These are phyloP conservation scores for Anas acuta DNA, from an alignment of 2,797 vertebrate species.

Conservation along the genomic window DNA sequence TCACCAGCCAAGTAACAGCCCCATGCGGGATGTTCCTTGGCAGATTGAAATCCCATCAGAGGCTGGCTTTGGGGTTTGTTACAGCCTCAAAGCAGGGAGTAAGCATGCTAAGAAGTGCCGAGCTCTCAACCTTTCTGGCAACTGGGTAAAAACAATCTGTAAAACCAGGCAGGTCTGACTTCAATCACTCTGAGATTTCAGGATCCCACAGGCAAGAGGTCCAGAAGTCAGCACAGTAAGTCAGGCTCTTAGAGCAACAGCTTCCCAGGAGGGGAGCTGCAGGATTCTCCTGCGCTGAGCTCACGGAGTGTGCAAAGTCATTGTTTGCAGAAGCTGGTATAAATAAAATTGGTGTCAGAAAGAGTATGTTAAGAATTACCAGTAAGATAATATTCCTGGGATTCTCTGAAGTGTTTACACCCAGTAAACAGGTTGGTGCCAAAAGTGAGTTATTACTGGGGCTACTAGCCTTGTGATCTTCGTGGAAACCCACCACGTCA, in stretches of 20 bases:
- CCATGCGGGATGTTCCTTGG: neutral
- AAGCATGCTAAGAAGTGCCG: neutral
- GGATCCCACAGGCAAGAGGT: neutral
- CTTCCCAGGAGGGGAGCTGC: neutral
- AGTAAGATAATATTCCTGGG: neutral
- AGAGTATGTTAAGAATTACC: neutral
- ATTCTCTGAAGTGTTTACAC: neutral
- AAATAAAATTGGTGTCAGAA: neutral
- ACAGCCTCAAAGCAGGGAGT: neutral
- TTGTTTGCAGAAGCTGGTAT: neutral
- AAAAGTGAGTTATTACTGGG: neutral
- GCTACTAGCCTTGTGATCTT: neutral
- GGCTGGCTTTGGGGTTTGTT: neutral
- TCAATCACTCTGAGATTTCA: fast-evolving
- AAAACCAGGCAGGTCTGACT: neutral
- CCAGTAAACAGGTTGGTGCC: neutral
- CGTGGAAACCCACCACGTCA: neutral
- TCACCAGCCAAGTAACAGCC: neutral
- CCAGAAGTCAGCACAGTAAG: neutral
- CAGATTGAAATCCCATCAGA: neutral
- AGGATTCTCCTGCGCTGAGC: neutral
- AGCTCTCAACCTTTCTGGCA: neutral
- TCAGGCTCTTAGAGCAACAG: neutral
- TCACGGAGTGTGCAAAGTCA: neutral
- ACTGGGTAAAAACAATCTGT: neutral